phyloP scores from a whole-genome alignment of 2,113 vertebrate genomes.

The Neofelis nebulosa region DNA sequence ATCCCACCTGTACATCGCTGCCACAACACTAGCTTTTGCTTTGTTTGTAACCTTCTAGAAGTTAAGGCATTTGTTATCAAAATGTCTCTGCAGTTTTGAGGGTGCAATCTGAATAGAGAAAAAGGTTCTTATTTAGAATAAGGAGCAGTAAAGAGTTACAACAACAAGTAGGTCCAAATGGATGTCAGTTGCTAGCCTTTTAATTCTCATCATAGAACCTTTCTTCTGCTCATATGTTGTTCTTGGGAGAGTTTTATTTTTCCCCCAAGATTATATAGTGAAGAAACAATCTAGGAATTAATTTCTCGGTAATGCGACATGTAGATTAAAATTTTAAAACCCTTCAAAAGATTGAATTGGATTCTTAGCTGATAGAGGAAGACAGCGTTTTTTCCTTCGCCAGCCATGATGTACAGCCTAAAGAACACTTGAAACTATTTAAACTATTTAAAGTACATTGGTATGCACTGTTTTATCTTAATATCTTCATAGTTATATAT shows the following conservation, averaged over 20 bases:
- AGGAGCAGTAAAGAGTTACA: neutral
- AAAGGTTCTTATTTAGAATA: neutral
- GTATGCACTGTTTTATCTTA: neutral
- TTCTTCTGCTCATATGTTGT: neutral
- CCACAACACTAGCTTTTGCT: neutral
- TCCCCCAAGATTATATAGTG: neutral
- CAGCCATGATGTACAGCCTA: neutral
- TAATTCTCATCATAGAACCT: neutral
- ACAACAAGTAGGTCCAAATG: neutral
- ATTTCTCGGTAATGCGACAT: neutral
- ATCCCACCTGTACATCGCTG: neutral
- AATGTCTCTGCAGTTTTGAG: neutral
- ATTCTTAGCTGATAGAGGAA: neutral
- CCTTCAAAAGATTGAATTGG: neutral
- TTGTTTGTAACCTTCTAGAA: neutral
- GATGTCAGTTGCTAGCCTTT: neutral
- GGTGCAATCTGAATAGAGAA: neutral
- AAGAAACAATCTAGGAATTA: neutral
- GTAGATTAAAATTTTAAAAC: constrained; percentile 13
- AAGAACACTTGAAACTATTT: neutral
- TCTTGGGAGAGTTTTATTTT: neutral
- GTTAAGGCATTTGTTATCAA: neutral
- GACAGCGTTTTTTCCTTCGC: neutral
- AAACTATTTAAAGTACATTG: neutral
- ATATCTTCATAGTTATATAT: neutral